Percentiles rank a stretch among this genome's conserved stretches.
Conservation (phyloP, 1,140 invertebrate genomes). For the Drosophila carrolli region DNA sequence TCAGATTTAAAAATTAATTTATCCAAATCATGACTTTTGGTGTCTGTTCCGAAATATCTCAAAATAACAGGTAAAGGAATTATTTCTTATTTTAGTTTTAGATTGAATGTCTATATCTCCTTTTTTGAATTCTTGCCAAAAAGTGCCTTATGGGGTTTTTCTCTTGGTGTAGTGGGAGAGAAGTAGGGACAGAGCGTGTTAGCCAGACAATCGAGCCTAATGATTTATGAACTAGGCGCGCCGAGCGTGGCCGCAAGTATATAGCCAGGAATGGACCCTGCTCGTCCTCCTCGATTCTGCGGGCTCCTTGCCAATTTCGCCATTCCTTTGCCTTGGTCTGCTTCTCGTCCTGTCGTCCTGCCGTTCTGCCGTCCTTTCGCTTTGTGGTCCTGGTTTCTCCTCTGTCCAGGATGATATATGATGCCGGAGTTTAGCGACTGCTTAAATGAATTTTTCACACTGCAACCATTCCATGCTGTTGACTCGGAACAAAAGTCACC, state of each 20-base stretch:
- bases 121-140: background rate
- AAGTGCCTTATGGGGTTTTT: background rate
- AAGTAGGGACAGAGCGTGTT: conserved; percentile 61
- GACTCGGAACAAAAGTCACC: conserved; percentile 72
- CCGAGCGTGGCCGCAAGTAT: conserved; percentile 64
- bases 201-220: conserved; percentile 79
- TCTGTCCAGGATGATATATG: conserved; percentile 66
- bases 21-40: too few relatives aligned
- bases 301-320: conserved; percentile 53
- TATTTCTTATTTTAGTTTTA: too few relatives aligned
- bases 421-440: conserved; percentile 72
- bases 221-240: conserved; percentile 76
- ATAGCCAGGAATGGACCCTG: conserved; percentile 1
- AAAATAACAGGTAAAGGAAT: too few relatives aligned
- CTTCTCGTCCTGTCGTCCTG: background rate
- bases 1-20: too few relatives aligned
- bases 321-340: conserved; percentile 21
- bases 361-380: background rate
- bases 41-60: too few relatives aligned
- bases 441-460: conserved; percentile 80
- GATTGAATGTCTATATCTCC: background rate
- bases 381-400: conserved; percentile 14
- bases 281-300: background rate
- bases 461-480: conserved; percentile 68
- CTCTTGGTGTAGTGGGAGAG: conserved; percentile 4